phyloP scores from a whole-genome alignment of 2,888 invertebrate species.

The Coenonympha arcania region DNA sequence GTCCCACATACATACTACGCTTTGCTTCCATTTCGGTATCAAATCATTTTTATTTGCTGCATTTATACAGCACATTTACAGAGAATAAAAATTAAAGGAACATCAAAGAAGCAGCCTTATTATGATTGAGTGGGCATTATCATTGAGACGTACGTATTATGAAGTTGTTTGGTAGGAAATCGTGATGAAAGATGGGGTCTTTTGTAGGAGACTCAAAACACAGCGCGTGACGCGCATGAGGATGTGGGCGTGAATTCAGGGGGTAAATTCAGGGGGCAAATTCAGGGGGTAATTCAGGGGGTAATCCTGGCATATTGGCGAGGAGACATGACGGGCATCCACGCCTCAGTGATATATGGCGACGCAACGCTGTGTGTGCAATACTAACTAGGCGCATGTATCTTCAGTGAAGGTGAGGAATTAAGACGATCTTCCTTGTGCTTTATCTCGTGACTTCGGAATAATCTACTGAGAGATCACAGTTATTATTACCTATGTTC shows the following conservation, averaged over 20 bases:
- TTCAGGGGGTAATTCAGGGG: slow-evolving; percentile 34
- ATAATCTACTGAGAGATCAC: too few species aligned
- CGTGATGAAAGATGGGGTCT: slow-evolving; percentile 50
- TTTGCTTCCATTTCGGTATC: too few species aligned
- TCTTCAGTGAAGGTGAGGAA: slow-evolving; percentile 2
- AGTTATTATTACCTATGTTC: too few species aligned
- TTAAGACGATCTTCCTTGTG: too few species aligned
- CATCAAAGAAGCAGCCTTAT: slow-evolving; percentile 21
- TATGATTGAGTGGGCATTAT: slow-evolving; percentile 47
- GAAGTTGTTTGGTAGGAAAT: slow-evolving; percentile 50
- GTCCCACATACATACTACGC: too few species aligned
- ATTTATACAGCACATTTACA: neutral
- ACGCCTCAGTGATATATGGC: slow-evolving; percentile 24
- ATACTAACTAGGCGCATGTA: slow-evolving; percentile 14
- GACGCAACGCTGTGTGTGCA: slow-evolving; percentile 20
- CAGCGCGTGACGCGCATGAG: slow-evolving; percentile 50
- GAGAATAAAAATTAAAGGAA: neutral
- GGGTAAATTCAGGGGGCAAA: slow-evolving; percentile 35
- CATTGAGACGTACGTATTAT: slow-evolving; percentile 40
- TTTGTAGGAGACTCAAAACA: slow-evolving; percentile 49
- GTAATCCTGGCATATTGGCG: slow-evolving; percentile 42
- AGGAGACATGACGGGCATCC: slow-evolving; percentile 37
- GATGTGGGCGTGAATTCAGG: slow-evolving; percentile 37
- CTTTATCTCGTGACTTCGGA: too few species aligned
- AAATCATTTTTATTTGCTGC: neutral